These are phyloP conservation scores for Drosophila paracracens DNA, from an alignment of 2,888 invertebrate genomes.

Conservation along the genomic window DNA sequence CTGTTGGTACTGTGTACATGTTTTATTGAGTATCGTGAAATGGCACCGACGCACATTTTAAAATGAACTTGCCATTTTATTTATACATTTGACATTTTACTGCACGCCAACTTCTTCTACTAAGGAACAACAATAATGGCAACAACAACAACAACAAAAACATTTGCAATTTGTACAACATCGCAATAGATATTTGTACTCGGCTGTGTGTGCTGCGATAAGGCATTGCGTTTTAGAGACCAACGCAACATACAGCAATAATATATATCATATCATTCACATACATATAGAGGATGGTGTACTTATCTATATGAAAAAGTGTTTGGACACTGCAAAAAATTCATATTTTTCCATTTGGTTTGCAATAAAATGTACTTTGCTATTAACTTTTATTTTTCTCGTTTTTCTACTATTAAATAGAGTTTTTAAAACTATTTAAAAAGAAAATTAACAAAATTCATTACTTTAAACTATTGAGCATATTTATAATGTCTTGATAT, in stretches of 20 bases:
- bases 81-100: conserved; percentile 72
- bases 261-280: background rate
- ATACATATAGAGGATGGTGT: background rate
- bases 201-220: conserved; percentile 5
- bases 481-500: background rate
- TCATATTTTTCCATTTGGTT: background rate
- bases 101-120: conserved; percentile 50
- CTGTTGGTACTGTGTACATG: conserved; percentile 11
- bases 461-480: too few species aligned
- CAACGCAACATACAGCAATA: background rate
- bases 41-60: conserved; percentile 48
- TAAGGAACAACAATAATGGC: background rate
- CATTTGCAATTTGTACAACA: background rate
- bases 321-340: background rate
- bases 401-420: background rate
- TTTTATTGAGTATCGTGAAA: conserved; percentile 35
- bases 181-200: conserved; percentile 3
- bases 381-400: too few species aligned
- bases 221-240: conserved; percentile 7
- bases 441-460: background rate
- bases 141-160: background rate
- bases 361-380: background rate
- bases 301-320: background rate
- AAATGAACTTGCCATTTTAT: conserved; percentile 42
- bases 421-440: background rate